Base-by-base conservation (phyloP, 2,113 vertebrate species). In the Macaca fascicularis region DNA sequence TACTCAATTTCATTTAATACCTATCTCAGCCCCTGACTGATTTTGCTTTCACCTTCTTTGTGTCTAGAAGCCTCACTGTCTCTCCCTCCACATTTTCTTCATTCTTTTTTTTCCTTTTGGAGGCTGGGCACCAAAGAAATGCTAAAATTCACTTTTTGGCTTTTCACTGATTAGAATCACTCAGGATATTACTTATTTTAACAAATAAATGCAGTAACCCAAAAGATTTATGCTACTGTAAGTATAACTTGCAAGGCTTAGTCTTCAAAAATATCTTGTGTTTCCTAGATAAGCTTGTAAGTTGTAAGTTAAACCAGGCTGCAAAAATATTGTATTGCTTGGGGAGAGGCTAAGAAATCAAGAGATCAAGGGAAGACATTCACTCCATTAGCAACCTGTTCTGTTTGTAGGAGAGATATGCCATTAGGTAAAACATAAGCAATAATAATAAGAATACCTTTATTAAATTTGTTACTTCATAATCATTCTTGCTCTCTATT, bases 381-480 rank as follows among this genome's bases (percentile, higher is more conserved):
- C 61, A 79, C 95, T 70, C 38, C 27, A 12, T 89, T 43, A 81
- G 64, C 72, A 92, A 79, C 75, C 50, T 74, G 55, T 30, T 85
- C 61, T 78, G 30, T 76, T 61, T 43, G 64, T 52, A 80, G 85
- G 76, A 97, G 81, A 89, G 84, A 57, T 76, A 27, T 23, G 95
- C 61, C 32, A 90, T 69, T 97, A 59, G 92, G 98, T 97, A 98
- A 98, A 98, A 97, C 97, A 98, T 97, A 96, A 97, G 95, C 98
- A 92, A 97, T 93, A 96, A 23, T 97, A 99, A 93, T 88, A 98
- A 97, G 96, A 97, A 98, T 97, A 98, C 95, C 97, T 99, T 98
- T 99, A 99, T 99, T 99, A 78, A 97, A 86, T 70, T 74, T 93
- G 90, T 85, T 81, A 96, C 96, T 96, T 98, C 94, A 94, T 95